Evolutionary conservation across 2,888 invertebrate genomes (phyloP).

Genomic region (Molanna angustata): DNA sequence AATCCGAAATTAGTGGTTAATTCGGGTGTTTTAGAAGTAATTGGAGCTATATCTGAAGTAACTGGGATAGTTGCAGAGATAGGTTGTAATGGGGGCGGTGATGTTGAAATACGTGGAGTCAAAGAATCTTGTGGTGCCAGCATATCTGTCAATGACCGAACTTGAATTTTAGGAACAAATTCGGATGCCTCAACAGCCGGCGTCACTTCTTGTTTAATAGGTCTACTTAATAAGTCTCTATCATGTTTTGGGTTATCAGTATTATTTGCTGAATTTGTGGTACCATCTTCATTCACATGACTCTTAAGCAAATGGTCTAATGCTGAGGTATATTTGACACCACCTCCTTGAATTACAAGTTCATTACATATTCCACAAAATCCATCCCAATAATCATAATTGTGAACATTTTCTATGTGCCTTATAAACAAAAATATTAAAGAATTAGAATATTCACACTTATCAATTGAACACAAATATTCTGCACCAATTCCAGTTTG

Average conservation of each 20-base stretch:
- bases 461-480: slow-evolving; percentile 36
- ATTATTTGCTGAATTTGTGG: too few relatives aligned
- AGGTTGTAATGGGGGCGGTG: neutral
- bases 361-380: slow-evolving; percentile 51
- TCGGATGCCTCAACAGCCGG: too few relatives aligned
- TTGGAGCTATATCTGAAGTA: neutral
- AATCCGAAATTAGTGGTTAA: neutral
- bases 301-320: slow-evolving; percentile 42
- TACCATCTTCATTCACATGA: neutral
- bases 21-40: neutral
- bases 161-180: slow-evolving; percentile 34
- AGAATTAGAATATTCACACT: slow-evolving; percentile 40
- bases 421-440: slow-evolving; percentile 39
- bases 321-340: slow-evolving; percentile 42
- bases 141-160: slow-evolving; percentile 44
- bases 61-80: neutral
- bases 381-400: slow-evolving; percentile 54
- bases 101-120: neutral
- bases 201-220: too few relatives aligned
- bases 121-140: slow-evolving; percentile 38
- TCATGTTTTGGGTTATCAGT: too few relatives aligned
- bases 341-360: slow-evolving; percentile 42
- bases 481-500: neutral
- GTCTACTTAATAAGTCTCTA: too few relatives aligned
- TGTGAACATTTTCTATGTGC: slow-evolving; percentile 41